Conservation (phyloP, 2,797 vertebrate species). For the Sandelia bainsii region DNA sequence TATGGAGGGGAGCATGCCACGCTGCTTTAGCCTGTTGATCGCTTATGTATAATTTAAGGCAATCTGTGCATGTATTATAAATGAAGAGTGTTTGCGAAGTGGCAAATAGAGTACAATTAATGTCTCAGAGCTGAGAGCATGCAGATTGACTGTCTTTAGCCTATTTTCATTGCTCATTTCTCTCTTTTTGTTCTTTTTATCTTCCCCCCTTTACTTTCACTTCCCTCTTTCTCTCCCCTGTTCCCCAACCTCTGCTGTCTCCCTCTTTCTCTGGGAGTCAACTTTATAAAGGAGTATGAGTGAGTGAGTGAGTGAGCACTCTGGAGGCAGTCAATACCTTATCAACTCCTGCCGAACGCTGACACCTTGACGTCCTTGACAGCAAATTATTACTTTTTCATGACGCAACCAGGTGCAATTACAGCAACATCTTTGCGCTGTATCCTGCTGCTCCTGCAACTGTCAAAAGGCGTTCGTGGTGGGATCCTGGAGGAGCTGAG, state of each 20-base stretch:
- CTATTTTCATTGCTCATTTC: slow-evolving; percentile 60
- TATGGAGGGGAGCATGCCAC: slow-evolving; percentile 52
- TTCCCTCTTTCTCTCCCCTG: slow-evolving; percentile 50
- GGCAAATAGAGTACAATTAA: slow-evolving; percentile 75
- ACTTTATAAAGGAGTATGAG: slow-evolving; percentile 81
- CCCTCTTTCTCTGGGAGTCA: slow-evolving; percentile 81
- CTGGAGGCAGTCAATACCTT: slow-evolving; percentile 85
- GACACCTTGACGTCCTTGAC: slow-evolving; percentile 89
- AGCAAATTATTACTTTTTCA: slow-evolving; percentile 90
- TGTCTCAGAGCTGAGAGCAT: slow-evolving; percentile 41
- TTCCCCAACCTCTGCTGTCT: slow-evolving; percentile 72
- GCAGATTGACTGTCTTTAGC: slow-evolving; percentile 71
- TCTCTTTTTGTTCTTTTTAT: slow-evolving; percentile 51
- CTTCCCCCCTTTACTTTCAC: slow-evolving; percentile 35
- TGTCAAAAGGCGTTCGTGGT: slow-evolving; percentile 86
- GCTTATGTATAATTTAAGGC: slow-evolving; percentile 76
- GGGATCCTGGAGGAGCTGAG: slow-evolving; percentile 84
- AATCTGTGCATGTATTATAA: slow-evolving; percentile 76
- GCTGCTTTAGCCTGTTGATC: slow-evolving; percentile 76
- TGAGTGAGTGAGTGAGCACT: slow-evolving; percentile 79
- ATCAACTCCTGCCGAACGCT: slow-evolving; percentile 86
- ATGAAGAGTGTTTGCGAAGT: slow-evolving; percentile 65
- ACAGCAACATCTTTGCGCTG: slow-evolving; percentile 87
- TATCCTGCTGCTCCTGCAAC: slow-evolving; percentile 85
- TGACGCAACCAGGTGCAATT: slow-evolving; percentile 90